Base-by-base conservation (phyloP, 2,888 invertebrate species). In the Eustalomyia histrio region DNA sequence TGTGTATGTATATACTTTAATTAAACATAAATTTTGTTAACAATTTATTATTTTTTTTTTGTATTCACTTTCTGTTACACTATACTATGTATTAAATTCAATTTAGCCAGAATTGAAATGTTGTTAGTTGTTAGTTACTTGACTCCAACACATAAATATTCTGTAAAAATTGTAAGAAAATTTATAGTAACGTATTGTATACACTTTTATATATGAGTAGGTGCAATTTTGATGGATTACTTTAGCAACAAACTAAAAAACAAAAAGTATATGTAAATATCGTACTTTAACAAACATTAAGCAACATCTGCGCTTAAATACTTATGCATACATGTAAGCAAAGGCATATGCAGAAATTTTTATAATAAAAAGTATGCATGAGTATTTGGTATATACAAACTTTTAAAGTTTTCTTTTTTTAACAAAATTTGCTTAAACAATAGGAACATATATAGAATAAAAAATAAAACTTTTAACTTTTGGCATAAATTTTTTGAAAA, bases 161-260 rank as follows among this genome's bases (percentile, higher is more conserved):
- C 53, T 76, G 68, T 69, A 69, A 81, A 78, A 65, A 61, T 53
- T 81, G 61, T 55, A 58, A 72, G 71, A 68, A 79, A 79, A 53
- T 80, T 43, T 75, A 58, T 60, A 17, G 52, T 29, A 75, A 64
- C 71, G 39, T 63, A 39, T 21, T 53, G 55, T 53, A 58, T n/a
- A 58, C 68, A 43, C 29, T 29, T 29, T 57, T 33, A 68, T 64
- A 64, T 80, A 84, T 85, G 87, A 88, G 88, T 87, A 88, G 87
- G 88, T 88, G 88, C 88, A 88, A 88, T 87, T 88, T 88, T 88
- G 88, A 88, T 88, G 88, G 87, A 88, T 88, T 88, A 86, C 88
- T 87, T 87, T 80, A 78, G 75, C 76, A 78, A 82, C 82, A 80
- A 80, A 78, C 64, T 68, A 39, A 24, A 39, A 12, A 47, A 80